phyloP scores from a whole-genome alignment of 1,140 invertebrate species.

The Pachypeltis micranthus region DNA sequence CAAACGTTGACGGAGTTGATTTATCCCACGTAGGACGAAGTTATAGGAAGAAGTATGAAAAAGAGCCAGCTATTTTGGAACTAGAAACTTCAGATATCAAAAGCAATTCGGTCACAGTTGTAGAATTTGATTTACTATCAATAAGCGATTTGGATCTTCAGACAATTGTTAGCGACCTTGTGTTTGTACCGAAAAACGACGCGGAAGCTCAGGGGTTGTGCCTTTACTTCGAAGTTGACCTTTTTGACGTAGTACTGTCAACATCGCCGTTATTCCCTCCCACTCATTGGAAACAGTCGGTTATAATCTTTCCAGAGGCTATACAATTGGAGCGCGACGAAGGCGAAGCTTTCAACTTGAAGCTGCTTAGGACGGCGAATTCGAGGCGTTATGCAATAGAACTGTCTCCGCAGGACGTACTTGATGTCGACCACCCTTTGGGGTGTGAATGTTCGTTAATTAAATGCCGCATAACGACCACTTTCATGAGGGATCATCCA shows the following conservation, averaged over 20 bases:
- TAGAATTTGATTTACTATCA: constrained; percentile 32
- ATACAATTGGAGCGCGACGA: constrained; percentile 38
- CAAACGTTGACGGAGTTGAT: constrained; percentile 34
- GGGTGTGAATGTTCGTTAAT: constrained; percentile 64
- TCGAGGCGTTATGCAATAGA: constrained; percentile 51
- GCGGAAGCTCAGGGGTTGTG: constrained; percentile 60
- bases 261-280: constrained; percentile 59
- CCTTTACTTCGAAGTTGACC: constrained; percentile 38
- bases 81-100: constrained; percentile 36
- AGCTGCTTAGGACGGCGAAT: constrained; percentile 40
- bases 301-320: constrained; percentile 43
- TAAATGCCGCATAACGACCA: constrained; percentile 59
- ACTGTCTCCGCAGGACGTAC: constrained; percentile 54
- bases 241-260: constrained; percentile 44
- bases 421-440: constrained; percentile 55
- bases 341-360: constrained; percentile 54
- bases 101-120: constrained; percentile 33
- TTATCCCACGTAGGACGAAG: constrained; percentile 23
- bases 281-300: constrained; percentile 97
- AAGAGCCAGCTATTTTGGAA: constrained; percentile 33
- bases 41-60: constrained; percentile 18
- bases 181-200: constrained; percentile 37
- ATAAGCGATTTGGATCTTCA: constrained; percentile 29
- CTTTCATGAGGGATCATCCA: constrained; percentile 37
- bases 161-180: constrained; percentile 30